phyloP scores from a whole-genome alignment of 1,140 invertebrate species.

The Pararge aegeria region DNA sequence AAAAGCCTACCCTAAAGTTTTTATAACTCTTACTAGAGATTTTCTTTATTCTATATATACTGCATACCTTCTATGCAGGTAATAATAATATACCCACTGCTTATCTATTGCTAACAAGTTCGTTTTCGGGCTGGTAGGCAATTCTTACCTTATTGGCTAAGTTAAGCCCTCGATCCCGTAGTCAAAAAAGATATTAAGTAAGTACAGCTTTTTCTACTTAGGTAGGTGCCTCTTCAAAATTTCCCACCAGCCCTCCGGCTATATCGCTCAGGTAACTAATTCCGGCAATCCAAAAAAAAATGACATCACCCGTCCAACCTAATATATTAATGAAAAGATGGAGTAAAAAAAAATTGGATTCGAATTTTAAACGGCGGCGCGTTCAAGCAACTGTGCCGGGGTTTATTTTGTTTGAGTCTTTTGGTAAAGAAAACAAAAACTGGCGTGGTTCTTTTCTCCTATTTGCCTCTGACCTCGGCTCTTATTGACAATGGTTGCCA shows the following conservation, averaged over 20 bases:
- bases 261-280: conserved; percentile 25
- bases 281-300: conserved; percentile 38
- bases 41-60: too few species aligned
- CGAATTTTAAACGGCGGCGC: conserved; percentile 68
- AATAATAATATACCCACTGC: too few species aligned
- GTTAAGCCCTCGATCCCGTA: too few species aligned
- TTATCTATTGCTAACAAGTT: too few species aligned
- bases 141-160: too few species aligned
- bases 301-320: conserved; percentile 62
- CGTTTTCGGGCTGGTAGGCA: too few species aligned
- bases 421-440: conserved; percentile 70
- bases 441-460: conserved; percentile 62
- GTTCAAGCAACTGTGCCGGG: conserved; percentile 59
- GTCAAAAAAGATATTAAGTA: too few species aligned
- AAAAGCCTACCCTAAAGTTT: too few species aligned
- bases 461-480: conserved; percentile 73
- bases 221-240: background rate
- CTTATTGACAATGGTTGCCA: conserved; percentile 75
- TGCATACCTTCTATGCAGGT: too few species aligned
- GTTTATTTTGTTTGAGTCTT: conserved; percentile 69
- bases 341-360: conserved; percentile 60
- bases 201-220: too few species aligned
- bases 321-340: conserved; percentile 77
- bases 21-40: too few species aligned
- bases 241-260: background rate